phyloP scores from a whole-genome alignment of 2,797 vertebrate species.

The Sebastes taczanowskii region DNA sequence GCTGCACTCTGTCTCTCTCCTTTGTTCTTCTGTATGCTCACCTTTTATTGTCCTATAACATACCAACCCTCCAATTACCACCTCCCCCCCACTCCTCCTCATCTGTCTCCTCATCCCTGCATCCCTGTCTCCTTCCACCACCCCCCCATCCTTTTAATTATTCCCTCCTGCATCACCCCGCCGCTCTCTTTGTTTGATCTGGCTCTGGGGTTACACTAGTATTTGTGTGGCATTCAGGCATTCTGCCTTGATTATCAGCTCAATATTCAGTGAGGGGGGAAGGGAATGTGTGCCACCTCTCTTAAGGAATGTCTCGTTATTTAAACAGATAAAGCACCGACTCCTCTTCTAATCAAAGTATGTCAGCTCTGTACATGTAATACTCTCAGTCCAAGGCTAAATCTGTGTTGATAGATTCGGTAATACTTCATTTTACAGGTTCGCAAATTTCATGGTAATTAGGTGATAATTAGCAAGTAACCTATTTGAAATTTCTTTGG shows the following conservation, averaged over 20 bases:
- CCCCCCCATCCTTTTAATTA: conserved; percentile 7
- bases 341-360: neutral
- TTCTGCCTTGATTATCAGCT: conserved; percentile 46
- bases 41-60: conserved; percentile 19
- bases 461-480: too few relatives aligned
- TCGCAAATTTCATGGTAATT: too few relatives aligned
- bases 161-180: neutral
- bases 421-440: too few relatives aligned
- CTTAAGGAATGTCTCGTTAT: neutral
- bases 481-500: too few relatives aligned
- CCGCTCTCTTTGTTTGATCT: conserved; percentile 28
- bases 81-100: neutral
- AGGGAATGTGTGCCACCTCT: neutral
- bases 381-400: neutral
- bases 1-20: neutral
- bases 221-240: conserved; percentile 7
- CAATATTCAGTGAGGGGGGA: conserved; percentile 30
- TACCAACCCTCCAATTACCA: neutral
- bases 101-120: neutral
- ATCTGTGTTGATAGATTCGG: neutral
- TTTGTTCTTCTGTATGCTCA: conserved; percentile 15
- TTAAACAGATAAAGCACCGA: neutral
- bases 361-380: too few relatives aligned
- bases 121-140: neutral
- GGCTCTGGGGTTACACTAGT: neutral